Evolutionary conservation across 2,797 vertebrate species (phyloP).

Genomic region (Sitta carolinensis): DNA sequence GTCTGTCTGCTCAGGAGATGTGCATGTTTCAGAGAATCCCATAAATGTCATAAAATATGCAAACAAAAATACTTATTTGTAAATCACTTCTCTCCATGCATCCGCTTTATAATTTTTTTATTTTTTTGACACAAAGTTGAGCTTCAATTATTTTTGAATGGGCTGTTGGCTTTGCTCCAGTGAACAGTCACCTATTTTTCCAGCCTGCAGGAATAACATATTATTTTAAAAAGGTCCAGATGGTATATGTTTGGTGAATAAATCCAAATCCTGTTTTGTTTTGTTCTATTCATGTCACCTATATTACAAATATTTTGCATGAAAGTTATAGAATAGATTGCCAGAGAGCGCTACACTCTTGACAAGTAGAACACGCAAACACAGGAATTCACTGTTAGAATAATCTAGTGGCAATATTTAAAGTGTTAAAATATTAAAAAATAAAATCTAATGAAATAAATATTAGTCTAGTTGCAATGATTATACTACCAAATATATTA

Average conservation of each 20-base stretch:
- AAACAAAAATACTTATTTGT: background rate
- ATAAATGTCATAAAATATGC: background rate
- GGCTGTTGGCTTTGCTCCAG: background rate
- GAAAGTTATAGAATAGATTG: background rate
- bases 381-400: background rate
- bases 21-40: background rate
- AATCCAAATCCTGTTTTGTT: background rate
- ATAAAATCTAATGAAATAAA: background rate
- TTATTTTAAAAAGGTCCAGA: background rate
- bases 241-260: background rate
- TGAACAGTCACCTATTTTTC: background rate
- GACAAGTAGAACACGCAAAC: background rate
- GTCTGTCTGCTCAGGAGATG: fast-evolving
- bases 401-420: background rate
- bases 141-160: background rate
- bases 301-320: background rate
- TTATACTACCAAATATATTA: background rate
- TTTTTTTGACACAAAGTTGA: background rate
- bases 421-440: background rate
- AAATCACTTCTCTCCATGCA: background rate
- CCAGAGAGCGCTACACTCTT: background rate
- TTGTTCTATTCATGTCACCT: background rate
- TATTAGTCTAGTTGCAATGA: background rate
- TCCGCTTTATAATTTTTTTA: background rate
- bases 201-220: background rate